Base-by-base conservation (phyloP, 1,140 invertebrate genomes). In the Anastrepha ludens region DNA sequence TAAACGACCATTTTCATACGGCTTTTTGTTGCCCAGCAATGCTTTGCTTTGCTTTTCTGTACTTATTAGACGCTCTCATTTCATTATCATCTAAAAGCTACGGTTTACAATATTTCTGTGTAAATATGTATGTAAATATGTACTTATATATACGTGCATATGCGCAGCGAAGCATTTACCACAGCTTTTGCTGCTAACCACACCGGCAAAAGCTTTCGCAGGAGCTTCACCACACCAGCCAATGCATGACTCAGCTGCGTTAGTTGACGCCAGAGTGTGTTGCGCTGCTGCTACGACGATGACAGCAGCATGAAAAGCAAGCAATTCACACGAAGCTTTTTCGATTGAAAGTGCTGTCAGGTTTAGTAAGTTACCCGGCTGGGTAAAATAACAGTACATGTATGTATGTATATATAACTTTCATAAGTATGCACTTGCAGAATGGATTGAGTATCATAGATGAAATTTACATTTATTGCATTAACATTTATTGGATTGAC, bases 161-260 rank as follows among this genome's bases (percentile, higher is more conserved):
- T 44, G 7, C 15, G 6, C 29, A 41, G 39, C 39, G 8, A 20
- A 20, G 29, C 39, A 9, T 5, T 70, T 65, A 17, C 2, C 65
- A 29, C 39, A 70, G 39, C 65, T 74, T 74, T 70, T 74, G 4
- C 3, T 74, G 44, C 65, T 64, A 64, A 17, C 4, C 17, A 64
- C 17, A 64, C 15, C 4, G 67, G 20, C 47, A n/a, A 81, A 20
- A 81, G 74, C 74, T 81, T 81, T 81, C 41, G 74, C 47, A 20
- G 58, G 47, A 81, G 74, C 74, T 81, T 81, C 55, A 81, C 74
- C 74, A 81, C 47, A 81, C 44, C 20, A 81, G 20, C 15, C n/a
- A 41, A 41, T 74, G 60, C 4, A 15, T 6, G 13, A 62, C 15
- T 29, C 41, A 47, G 13, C 47, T 47, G 70, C 44, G 41, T 74